Conservation (phyloP, 2,113 vertebrate genomes). For the Pantherophis guttatus region DNA sequence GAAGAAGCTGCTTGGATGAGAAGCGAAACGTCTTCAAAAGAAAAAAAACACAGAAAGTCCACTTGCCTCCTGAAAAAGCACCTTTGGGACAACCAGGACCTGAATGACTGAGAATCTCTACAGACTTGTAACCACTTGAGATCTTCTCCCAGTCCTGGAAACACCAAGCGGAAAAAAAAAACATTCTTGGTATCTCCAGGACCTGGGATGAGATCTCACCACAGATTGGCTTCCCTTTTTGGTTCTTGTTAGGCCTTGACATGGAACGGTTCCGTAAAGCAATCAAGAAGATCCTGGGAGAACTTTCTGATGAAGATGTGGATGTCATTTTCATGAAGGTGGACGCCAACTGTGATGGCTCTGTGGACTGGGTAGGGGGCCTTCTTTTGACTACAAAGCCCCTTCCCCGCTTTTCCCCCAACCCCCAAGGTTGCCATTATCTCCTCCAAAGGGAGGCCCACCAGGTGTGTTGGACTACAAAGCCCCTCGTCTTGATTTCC, state of each 20-base stretch:
- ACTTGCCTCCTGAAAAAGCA: not conserved
- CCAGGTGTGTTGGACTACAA: not conserved
- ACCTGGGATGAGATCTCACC: no score
- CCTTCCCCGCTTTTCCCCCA: not conserved
- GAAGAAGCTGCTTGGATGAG: no score
- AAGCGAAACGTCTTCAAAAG: no score
- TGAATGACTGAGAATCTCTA: no score
- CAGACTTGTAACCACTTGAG: no score
- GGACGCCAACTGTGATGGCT: constrained; percentile 59
- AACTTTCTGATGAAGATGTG: constrained; percentile 32
- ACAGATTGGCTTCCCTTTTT: not conserved
- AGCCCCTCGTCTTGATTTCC: not conserved
- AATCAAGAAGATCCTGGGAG: constrained; percentile 47
- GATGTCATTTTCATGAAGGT: constrained; percentile 60
- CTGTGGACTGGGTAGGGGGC: constrained; percentile 58
- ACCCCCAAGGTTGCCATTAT: not conserved
- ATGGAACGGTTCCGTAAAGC: constrained; percentile 47
- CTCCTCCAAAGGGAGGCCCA: not conserved
- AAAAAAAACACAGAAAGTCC: no score
- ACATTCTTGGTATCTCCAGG: no score
- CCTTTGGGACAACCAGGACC: not conserved
- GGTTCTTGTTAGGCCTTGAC: constrained; percentile 35
- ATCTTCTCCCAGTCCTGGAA: no score
- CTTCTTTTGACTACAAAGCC: not conserved
- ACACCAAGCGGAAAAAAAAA: no score